Evolutionary conservation across 2,797 vertebrate genomes (phyloP).

Genomic region (Melanotaenia pygmaea): DNA sequence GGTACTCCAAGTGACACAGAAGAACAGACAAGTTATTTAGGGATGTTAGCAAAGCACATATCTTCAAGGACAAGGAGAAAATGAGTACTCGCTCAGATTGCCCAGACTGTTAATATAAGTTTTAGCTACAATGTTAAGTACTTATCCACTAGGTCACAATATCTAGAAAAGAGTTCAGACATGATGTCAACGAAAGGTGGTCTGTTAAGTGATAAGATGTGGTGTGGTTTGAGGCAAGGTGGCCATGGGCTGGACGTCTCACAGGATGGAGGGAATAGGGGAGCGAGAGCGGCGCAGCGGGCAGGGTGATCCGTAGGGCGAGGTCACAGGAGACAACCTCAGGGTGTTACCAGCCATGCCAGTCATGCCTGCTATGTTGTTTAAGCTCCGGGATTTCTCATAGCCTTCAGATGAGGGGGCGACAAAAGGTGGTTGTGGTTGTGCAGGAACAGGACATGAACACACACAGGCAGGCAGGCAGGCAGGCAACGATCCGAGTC

Average conservation of each 20-base stretch:
- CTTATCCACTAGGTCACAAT: slow-evolving; percentile 53
- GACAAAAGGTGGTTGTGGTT: slow-evolving; percentile 74
- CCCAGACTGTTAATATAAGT: slow-evolving; percentile 36
- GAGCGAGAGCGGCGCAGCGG: slow-evolving; percentile 92
- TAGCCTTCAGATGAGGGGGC: slow-evolving; percentile 90
- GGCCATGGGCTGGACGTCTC: slow-evolving; percentile 61
- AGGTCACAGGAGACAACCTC: slow-evolving; percentile 93
- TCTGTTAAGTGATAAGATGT: slow-evolving; percentile 23
- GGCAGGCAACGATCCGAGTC: slow-evolving; percentile 83
- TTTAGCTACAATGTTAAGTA: slow-evolving; percentile 56
- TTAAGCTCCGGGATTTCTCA: slow-evolving; percentile 97
- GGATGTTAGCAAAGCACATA: slow-evolving; percentile 43
- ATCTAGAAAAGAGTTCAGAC: slow-evolving; percentile 53
- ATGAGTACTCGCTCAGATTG: slow-evolving; percentile 27
- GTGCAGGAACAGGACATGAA: slow-evolving; percentile 73
- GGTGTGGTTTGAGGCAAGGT: slow-evolving; percentile 25
- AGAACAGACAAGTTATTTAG: slow-evolving; percentile 38
- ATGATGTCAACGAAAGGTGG: slow-evolving; percentile 33
- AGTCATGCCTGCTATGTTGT: slow-evolving; percentile 94
- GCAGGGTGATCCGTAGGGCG: slow-evolving; percentile 94
- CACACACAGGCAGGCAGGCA: slow-evolving; percentile 72
- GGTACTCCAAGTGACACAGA: slow-evolving; percentile 58
- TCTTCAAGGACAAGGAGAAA: slow-evolving; percentile 20
- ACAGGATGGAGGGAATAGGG: slow-evolving; percentile 94
- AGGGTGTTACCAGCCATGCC: slow-evolving; percentile 91